Base-by-base conservation (phyloP, 92 coral and sea anemone species). In the Porites evermanni region DNA sequence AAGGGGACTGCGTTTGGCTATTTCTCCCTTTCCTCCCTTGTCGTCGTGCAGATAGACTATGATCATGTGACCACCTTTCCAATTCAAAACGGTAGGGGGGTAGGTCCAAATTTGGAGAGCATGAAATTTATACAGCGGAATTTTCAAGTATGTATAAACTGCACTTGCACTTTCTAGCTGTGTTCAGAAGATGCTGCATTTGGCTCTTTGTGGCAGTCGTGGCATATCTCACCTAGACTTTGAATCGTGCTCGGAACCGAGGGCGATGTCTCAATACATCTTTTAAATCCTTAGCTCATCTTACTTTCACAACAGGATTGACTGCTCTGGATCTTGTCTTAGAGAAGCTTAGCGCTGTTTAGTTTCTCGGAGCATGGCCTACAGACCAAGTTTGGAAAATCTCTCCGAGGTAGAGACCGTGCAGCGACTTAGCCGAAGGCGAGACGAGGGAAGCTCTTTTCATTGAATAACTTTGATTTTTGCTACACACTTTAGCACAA, bases 231-330 rank as follows among this genome's bases (percentile, higher is more conserved):
- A 38, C 21, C 53, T 6, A 76, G 67, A 76, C 80, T 76, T 76
- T 76, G 29, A 52, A 58, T 76, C 17, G 80, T 59, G 53, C 20
- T 24, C 24, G 68, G 79, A 13, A 67, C 23, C 14, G 52, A 75
- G 20, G 67, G 67, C 19, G 79, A 75, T 58, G 59, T 56, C 53
- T 75, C 67, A 56, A 75, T 56, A 75, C 79, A 75, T 75, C 67
- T 56, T 75, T 75, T 75, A 75, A 56, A 75, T 75, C 79, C 59
- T 58, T 58, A 8, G 79, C 65, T 14, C 67, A 75, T 76, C 29
- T 58, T 56, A 23, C 54, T 59, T 58, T 58, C 80, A 56, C 56
- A 75, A 56, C 20, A 56, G 1, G 80, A 52, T 75, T 75, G 67
- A 58, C 80, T 74, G 21, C 54, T 53, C 38, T 53, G 17, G 18